Conservation (phyloP, 2,113 vertebrate genomes). For the Tiliqua scincoides region DNA sequence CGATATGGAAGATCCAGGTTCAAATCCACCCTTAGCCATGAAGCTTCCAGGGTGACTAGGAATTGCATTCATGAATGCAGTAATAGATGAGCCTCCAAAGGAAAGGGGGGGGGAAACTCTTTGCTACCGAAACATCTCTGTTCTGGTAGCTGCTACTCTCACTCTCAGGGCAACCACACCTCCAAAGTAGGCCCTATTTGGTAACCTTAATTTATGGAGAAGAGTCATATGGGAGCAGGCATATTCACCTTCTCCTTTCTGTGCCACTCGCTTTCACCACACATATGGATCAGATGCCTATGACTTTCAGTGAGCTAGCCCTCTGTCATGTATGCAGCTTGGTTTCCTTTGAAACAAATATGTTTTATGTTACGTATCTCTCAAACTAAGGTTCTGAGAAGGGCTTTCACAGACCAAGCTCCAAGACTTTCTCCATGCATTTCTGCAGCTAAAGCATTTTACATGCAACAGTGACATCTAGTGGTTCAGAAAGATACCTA, state of each 20-base stretch:
- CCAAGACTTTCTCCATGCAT: too few species aligned
- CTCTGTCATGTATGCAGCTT: too few species aligned
- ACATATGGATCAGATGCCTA: too few species aligned
- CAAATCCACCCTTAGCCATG: too few species aligned
- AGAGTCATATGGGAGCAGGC: not conserved
- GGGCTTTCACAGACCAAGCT: too few species aligned
- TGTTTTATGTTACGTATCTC: too few species aligned
- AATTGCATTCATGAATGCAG: too few species aligned
- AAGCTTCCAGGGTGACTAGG: too few species aligned
- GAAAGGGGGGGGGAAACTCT: not conserved
- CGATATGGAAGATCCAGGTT: too few species aligned
- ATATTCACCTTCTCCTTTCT: not conserved
- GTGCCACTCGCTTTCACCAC: not conserved
- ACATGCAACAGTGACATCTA: slow-evolving; percentile 70
- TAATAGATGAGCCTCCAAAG: not conserved
- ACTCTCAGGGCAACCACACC: not conserved
- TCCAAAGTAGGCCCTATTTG: not conserved
- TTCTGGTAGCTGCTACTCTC: not conserved
- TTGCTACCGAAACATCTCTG: not conserved
- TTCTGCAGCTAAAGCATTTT: slow-evolving; percentile 23
- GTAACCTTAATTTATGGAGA: not conserved
- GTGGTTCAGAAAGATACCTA: slow-evolving; percentile 13
- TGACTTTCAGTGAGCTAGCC: too few species aligned
- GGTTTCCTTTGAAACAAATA: too few species aligned
- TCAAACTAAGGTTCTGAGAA: too few species aligned